A percentile compares a stretch with the other conserved stretches of the same genome.
These are phyloP conservation scores for Lasioglossum leucozonium DNA, from an alignment of 2,888 invertebrate species.

Conservation along the genomic window DNA sequence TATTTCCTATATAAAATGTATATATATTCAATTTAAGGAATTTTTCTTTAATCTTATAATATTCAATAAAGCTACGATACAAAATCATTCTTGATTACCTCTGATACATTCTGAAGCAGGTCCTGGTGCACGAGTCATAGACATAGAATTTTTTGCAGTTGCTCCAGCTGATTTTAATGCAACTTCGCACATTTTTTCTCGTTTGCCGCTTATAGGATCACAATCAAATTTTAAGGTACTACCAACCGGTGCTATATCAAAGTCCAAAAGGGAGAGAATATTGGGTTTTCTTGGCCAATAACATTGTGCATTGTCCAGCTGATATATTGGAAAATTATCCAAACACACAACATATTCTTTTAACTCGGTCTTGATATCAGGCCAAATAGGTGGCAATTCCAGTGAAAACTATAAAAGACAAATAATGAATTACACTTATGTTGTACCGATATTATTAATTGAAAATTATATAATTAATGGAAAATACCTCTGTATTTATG, in stretches of 20 bases:
- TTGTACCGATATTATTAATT: neutral
- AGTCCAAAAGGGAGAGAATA: slow-evolving; percentile 85
- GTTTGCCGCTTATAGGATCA: slow-evolving; percentile 91
- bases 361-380: slow-evolving; percentile 88
- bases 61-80: neutral
- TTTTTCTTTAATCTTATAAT: neutral
- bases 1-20: slow-evolving; percentile 83
- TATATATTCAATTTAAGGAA: neutral
- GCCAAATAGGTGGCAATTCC: slow-evolving; percentile 88
- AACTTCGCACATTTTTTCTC: slow-evolving; percentile 89
- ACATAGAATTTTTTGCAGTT: slow-evolving; percentile 90
- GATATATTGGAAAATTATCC: slow-evolving; percentile 90
- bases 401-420: slow-evolving; percentile 79
- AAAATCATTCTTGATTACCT: slow-evolving; percentile 84
- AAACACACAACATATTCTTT: slow-evolving; percentile 89
- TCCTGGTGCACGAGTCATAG: slow-evolving; percentile 92
- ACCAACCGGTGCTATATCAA: slow-evolving; percentile 85
- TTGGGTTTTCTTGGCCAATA: slow-evolving; percentile 88
- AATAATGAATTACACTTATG: neutral
- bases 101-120: slow-evolving; percentile 89
- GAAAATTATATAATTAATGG: neutral
- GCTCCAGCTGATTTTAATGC: slow-evolving; percentile 87
- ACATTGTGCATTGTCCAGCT: slow-evolving; percentile 89
- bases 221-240: slow-evolving; percentile 87
- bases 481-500: slow-evolving; percentile 27